Evolutionary conservation across 2,888 invertebrate genomes (phyloP), one percentile per base, ranked within the genome.

Genomic region (Adela reaumurella): DNA sequence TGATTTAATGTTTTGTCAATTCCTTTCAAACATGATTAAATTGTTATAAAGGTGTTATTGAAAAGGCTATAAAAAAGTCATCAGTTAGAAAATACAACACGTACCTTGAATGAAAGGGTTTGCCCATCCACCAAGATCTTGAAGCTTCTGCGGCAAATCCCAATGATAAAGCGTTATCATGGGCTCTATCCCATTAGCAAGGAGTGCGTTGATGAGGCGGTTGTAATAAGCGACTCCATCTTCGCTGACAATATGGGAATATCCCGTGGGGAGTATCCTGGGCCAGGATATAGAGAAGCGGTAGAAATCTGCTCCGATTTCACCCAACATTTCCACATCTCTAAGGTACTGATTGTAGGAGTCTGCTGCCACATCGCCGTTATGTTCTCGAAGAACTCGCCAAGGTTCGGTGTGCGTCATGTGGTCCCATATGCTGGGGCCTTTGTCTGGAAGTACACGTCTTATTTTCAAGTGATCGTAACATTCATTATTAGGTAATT

Each of bases 211-310:
- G 43, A 89, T 84, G 43, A 90, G 61, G 51, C 81, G 70, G 56
- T 84, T 84, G 62, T 90, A 90, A 64, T 87, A 87, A 18, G 76
- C 63, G 5, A 89, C 68, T n/a, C 87, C 89, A 2, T 74, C 74
- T 46, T 70, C 63, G 62, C 85, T 89, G 8, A 87, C 64, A 6
- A 71, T 59, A 54, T 81, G 76, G 19, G 72, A 58, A 50, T 77
- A 64, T 8, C 85, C 88, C 49, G 67, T 78, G 0, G 88, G 88
- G 42, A 89, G 61, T 19, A 90, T 76, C 56, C 89, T 72, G 0
- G 87, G 64, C 89, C 89, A 89, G 50, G 87, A 82, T 18, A 86
- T 63, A 1, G 85, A 86, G 58, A 86, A 82, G n/a, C n/a, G n/a
- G n/a, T n/a, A n/a, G n/a, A n/a, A n/a, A n/a, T n/a, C n/a, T n/a